A percentile compares a stretch with the other conserved stretches of the same genome.
Conservation (phyloP, 2,888 invertebrate genomes). For the Heliconius charithonia region DNA sequence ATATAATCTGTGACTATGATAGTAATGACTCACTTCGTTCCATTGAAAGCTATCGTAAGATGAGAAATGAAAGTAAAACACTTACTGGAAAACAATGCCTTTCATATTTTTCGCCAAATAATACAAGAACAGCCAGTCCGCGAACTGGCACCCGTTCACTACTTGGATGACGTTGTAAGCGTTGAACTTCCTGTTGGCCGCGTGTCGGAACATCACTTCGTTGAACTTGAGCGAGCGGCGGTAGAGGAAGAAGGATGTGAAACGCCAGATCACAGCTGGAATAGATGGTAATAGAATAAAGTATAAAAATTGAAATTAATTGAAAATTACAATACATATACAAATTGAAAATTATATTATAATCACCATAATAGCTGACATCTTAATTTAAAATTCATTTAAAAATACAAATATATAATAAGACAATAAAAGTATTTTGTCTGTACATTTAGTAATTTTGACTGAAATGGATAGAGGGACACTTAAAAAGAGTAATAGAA, state of each 20-base stretch:
- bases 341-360: too few species aligned
- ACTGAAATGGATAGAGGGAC: too few species aligned
- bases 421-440: too few species aligned
- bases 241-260: conserved; percentile 86
- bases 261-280: conserved; percentile 88
- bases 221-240: conserved; percentile 87
- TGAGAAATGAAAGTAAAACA: conserved; percentile 39
- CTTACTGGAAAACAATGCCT: conserved; percentile 87
- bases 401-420: too few species aligned
- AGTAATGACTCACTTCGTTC: background rate
- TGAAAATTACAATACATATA: too few species aligned
- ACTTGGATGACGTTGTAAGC: conserved; percentile 86
- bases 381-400: too few species aligned
- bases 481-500: too few species aligned
- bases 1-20: too few species aligned
- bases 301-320: background rate
- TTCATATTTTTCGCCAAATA: conserved; percentile 93
- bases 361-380: too few species aligned
- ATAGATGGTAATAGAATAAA: conserved; percentile 26
- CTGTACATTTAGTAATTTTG: too few species aligned
- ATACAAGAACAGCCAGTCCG: conserved; percentile 93
- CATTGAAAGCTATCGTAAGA: background rate
- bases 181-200: conserved; percentile 86
- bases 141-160: conserved; percentile 88
- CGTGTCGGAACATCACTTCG: conserved; percentile 84